These are phyloP conservation scores for Aplysina aerophoba DNA, from an alignment of 37 sponge, comb jelly and placozoan species.

Conservation along the genomic window DNA sequence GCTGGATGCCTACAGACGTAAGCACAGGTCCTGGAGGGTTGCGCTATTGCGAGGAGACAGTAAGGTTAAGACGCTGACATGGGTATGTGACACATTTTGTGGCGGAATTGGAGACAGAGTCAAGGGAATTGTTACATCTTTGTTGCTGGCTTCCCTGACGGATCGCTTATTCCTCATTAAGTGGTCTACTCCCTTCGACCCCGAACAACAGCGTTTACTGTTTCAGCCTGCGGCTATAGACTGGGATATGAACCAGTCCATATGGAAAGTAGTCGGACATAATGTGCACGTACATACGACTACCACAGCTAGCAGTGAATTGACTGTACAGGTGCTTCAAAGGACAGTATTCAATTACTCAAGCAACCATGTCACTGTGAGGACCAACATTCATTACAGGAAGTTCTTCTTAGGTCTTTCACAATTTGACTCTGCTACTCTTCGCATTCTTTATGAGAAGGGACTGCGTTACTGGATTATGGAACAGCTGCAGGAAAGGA, in stretches of 20 bases:
- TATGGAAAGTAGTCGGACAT: not conserved
- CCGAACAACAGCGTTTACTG: not conserved
- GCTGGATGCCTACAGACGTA: too few species aligned
- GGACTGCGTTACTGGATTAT: too few species aligned
- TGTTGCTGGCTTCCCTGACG: slow-evolving; percentile 37
- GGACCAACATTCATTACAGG: not conserved
- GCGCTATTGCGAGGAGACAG: too few species aligned
- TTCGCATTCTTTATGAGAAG: too few species aligned
- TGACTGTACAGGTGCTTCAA: not conserved
- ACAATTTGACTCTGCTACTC: not conserved
- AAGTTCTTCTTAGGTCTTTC: not conserved
- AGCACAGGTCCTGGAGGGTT: too few species aligned
- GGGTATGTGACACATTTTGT: slow-evolving; percentile 38
- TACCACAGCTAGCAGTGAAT: not conserved
- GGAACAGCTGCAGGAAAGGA: not conserved
- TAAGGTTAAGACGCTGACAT: slow-evolving; percentile 49
- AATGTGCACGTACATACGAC: not conserved
- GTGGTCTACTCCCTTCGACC: slow-evolving; percentile 20
- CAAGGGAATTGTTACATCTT: not conserved
- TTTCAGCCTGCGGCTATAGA: not conserved
- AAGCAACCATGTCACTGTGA: not conserved
- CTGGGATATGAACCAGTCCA: not conserved
- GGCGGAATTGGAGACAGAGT: slow-evolving; percentile 51
- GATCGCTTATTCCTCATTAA: slow-evolving; percentile 32
- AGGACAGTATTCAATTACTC: not conserved